Evolutionary conservation across 2,888 invertebrate species (phyloP), one percentile per base, ranked within the genome.

Genomic region (Andrena hattorfiana): DNA sequence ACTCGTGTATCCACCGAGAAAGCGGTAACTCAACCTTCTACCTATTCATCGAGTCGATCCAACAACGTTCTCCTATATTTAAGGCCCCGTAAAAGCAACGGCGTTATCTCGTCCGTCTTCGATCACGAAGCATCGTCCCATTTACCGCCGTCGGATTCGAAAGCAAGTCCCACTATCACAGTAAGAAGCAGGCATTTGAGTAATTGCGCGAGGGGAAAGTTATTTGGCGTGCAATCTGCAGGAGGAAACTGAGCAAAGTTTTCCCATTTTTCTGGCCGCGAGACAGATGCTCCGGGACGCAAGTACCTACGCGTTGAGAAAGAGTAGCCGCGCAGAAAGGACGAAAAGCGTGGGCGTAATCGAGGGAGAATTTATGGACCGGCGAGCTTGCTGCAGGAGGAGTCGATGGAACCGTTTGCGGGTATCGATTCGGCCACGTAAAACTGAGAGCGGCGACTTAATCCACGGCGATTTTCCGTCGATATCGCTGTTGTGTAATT

Each of bases 221-320:
- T 42, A 42, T 16, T 42, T 16, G 42, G 42, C 42, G 1, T 16
- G 42, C 42, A 16, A 42, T 42, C 42, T 42, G 42, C 42, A 42
- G 42, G 42, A 42, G 42, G 42, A 42, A 42, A 32, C 56, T 10
- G 26, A 8, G 26, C 26, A 4, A 26, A 56, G 23, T 26, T 10
- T 51, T 20, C 20, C 51, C 8, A 51, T 20, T 26, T 56, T 10
- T 42, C 20, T 20, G 23, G 54, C 8, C 16, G 10, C 26, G 26
- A 1, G 4, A 28, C 74, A 48, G 56, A 56, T 59, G 73, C 42
- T 20, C 0, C 32, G 6, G 3, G 16, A 20, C 49, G 6, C 66
- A 60, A 77, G 64, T 75, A 59, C 16, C 42, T 42, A 4, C 32
- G 48, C n/a, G 60, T 51, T 35, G 23, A 23, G 49, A 26, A 32